Evolutionary conservation across 2,797 vertebrate species (phyloP), one percentile per base, ranked within the genome.

Genomic region (Silurus aristotelis): DNA sequence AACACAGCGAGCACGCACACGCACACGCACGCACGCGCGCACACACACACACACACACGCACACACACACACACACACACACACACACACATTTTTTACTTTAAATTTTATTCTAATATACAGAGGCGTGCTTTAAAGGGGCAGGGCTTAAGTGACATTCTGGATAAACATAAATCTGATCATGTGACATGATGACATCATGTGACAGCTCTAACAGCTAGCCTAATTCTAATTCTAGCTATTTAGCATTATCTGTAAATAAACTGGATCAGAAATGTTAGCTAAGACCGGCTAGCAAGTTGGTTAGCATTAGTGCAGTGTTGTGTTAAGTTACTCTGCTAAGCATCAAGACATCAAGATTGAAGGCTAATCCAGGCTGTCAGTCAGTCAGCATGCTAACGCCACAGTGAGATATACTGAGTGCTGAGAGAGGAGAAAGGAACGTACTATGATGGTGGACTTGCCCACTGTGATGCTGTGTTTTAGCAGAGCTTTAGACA

Each of bases 391-490:
- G 15, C 31, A 17, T 19, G 17, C 15, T 70, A 43, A 76, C 6
- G 17, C 38, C 38, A 38, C 38, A 38, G 38, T 5, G 3, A 38
- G 38, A 38, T 38, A 38, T 38, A 38, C 38, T 38, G 38, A 38
- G 38, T 38, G 38, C 38, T 10, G 13, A 58, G 56, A 17, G 80
- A 71, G 56, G 68, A 60, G 12, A 14, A 55, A 20, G 25, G 78
- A 64, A 25, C 95, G 96, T 93, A 99, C 98, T 93, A 95, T 98
- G 94, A 99, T 96, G 81, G 97, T 97, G 78, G 97, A 95, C 83
- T 98, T 99, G 6, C 97, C 97, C 9, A 97, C 97, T 6, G 95
- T 96, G 89, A 97, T 98, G 83, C 97, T 97, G 0, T 98, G 97
- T 91, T 97, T 97, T 80, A 98, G 94, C 89, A 99, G 94, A 85